These are phyloP conservation scores for Rhinoderma darwinii DNA, from an alignment of 2,113 vertebrate genomes.

Conservation along the genomic window DNA sequence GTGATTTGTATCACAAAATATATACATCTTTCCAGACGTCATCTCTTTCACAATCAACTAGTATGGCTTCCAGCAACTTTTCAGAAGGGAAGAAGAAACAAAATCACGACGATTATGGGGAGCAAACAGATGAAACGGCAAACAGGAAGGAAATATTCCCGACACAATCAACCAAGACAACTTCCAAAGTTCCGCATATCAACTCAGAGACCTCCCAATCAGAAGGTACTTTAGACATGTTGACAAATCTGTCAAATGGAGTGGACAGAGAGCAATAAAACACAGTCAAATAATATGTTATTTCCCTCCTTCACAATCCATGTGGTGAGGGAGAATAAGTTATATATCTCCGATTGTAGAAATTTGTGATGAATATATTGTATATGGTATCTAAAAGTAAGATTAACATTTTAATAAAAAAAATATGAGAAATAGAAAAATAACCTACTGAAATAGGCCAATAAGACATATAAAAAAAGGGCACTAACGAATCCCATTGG, in stretches of 20 bases:
- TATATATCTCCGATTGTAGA: no score
- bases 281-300: neutral
- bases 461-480: no score
- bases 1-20: no score
- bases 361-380: no score
- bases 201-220: constrained; percentile 30
- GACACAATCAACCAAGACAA: neutral
- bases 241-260: neutral
- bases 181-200: neutral
- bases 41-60: neutral
- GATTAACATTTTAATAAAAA: no score
- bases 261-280: neutral
- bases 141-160: neutral
- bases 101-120: neutral
- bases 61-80: neutral
- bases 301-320: no score
- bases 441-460: neutral
- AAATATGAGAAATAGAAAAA: neutral
- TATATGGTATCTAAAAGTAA: no score
- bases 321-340: no score
- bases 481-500: neutral
- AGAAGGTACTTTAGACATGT: neutral
- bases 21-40: constrained; percentile 31
- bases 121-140: neutral
- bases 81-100: constrained; percentile 34